Conservation (phyloP, 1,140 invertebrate genomes). For the Dinothrombium tinctorium region DNA sequence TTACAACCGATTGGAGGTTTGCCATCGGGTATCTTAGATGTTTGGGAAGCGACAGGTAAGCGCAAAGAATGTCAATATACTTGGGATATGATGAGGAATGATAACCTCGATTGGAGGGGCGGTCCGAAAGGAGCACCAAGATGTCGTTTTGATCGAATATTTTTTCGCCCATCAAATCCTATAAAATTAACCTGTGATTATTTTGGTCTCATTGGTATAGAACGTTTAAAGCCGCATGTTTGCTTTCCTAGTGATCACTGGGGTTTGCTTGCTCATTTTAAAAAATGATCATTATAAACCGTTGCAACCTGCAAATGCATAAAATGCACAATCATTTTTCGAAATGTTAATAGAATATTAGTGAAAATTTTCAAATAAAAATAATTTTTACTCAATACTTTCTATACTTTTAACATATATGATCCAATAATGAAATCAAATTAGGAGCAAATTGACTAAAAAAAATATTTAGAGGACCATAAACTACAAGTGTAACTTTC, state of each 20-base stretch:
- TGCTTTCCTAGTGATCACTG: slow-evolving; percentile 36
- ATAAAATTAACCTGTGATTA: slow-evolving; percentile 22
- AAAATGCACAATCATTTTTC: too few relatives aligned
- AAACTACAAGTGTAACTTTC: too few relatives aligned
- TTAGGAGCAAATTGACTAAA: too few relatives aligned
- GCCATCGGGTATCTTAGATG: slow-evolving; percentile 22
- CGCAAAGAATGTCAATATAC: slow-evolving; percentile 29
- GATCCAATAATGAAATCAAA: too few relatives aligned
- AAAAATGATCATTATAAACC: too few relatives aligned
- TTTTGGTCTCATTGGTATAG: slow-evolving; percentile 32
- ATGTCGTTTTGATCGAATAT: slow-evolving; percentile 32
- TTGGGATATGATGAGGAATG: slow-evolving; percentile 31
- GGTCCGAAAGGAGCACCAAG: slow-evolving; percentile 10
- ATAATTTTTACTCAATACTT: too few relatives aligned
- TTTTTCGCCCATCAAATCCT: slow-evolving; percentile 20
- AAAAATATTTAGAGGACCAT: too few relatives aligned
- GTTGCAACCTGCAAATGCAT: too few relatives aligned
- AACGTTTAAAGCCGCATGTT: slow-evolving; percentile 26
- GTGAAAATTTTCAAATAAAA: too few relatives aligned
- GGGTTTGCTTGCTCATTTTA: slow-evolving; percentile 23
- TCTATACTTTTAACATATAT: too few relatives aligned
- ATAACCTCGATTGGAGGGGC: slow-evolving; percentile 19
- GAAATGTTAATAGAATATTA: too few relatives aligned
- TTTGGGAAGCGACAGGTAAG: slow-evolving; percentile 30
- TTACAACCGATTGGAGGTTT: slow-evolving; percentile 19